Base-by-base conservation (phyloP, 2,888 invertebrate genomes). In the Escarpia spicata region DNA sequence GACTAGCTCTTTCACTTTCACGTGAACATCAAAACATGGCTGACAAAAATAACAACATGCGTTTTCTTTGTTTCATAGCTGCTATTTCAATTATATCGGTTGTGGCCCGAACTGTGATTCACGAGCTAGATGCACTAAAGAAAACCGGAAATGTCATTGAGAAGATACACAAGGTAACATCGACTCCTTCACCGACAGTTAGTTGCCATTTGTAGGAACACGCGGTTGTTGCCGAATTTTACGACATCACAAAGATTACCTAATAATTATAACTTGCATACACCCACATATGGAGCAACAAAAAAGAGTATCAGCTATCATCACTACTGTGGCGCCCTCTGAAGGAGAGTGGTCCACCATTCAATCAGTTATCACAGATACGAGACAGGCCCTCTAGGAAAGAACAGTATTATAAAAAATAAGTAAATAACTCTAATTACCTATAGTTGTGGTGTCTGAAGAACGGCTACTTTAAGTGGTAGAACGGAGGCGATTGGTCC, bases 141-240 rank as follows among this genome's bases (percentile, higher is more conserved):
- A 26, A 26, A 19, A 75, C 75, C 75, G 6, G 26, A 75, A n/a
- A 6, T 19, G 75, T n/a, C 75, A 26, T 26, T 75, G 75, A 75
- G 19, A 75, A 75, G 75, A 75, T 75, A n/a, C 75, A 75, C n/a
- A 75, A 75, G 75, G 75, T 75, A 75, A 75, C 75, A 75, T n/a
- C 19, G 19, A 75, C 19, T 75, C 75, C 19, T 75, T 75, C 75
- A 75, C 19, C 15, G 75, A 26, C 19, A n/a, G 75, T 26, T 75
- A 4, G 19, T 52, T 15, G 52, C 15, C 52, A 9, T 37, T 37
- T 37, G 37, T 52, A 4, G 52, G 2, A 52, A 2, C 6, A 12
- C 15, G 52, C 52, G 19, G 75, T 75, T 75, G 75, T 75, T 75
- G 75, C 26, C 4, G 52, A 52, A 52, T 52, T 52, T 52, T 52